Percentiles rank a stretch among this genome's conserved stretches.
Conservation (phyloP, 2,113 vertebrate genomes). For the Halcyon senegalensis region DNA sequence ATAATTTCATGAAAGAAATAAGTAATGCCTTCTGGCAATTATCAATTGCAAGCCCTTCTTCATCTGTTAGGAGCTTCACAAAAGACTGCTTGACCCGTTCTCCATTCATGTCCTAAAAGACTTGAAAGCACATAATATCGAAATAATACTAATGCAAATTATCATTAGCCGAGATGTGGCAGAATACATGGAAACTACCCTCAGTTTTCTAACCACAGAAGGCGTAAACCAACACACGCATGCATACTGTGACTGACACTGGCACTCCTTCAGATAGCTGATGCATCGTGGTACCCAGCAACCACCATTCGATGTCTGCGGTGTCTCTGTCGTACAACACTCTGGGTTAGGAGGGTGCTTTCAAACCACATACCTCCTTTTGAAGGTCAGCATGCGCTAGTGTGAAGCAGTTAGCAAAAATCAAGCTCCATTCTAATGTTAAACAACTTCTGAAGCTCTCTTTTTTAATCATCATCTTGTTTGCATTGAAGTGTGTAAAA, state of each 20-base stretch:
- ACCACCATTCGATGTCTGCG: too few relatives aligned
- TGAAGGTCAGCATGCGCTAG: not conserved
- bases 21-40: not conserved
- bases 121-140: not conserved
- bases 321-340: not conserved
- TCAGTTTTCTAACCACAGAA: not conserved
- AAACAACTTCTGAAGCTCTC: not conserved
- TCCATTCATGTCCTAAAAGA: not conserved
- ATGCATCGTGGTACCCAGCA: rapidly evolving
- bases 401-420: not conserved
- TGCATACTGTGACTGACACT: not conserved
- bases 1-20: not conserved
- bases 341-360: not conserved
- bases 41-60: not conserved
- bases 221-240: not conserved
- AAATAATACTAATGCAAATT: not conserved
- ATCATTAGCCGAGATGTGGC: not conserved
- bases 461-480: not conserved
- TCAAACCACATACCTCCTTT: not conserved
- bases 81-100: not conserved
- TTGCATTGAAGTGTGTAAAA: not conserved
- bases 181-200: not conserved
- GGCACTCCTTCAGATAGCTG: rapidly evolving
- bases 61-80: not conserved
- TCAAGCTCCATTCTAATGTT: not conserved